Evolutionary conservation across 2,797 vertebrate genomes (phyloP), one percentile per base, ranked within the genome.

Genomic region (Brachyalestes nurse): DNA sequence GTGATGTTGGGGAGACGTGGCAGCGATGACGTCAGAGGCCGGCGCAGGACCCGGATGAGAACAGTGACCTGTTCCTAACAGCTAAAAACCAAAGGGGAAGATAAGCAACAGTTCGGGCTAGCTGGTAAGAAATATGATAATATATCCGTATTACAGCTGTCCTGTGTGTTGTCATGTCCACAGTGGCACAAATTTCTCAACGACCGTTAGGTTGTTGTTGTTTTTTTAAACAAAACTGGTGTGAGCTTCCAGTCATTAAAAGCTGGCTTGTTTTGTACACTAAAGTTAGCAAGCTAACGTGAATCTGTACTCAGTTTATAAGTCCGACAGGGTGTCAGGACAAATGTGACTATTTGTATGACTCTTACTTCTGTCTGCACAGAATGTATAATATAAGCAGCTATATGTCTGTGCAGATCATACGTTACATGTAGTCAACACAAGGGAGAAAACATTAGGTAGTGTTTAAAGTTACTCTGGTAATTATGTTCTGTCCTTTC

Each of bases 1-100:
- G 23, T 65, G 2, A 78, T 42, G 25, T 13, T 34, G n/a, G 74
- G 84, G 60, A 61, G 84, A 92, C 91, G 90, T 93, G 90, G 90
- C 65, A n/a, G 3, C 89, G 86, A 55, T 90, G 90, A 93, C 89
- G 90, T 91, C 62, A 67, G 28, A 8, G 28, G 73, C 61, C 10
- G 21, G 13, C 5, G n/a, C 38, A 67, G 75, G 58, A 84, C 87
- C 86, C 89, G 87, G 88, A 90, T 88, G 60, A 69, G 57, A 21
- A 57, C 42, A 23, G 23, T 53, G 55, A 70, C 65, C 57, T 58
- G 28, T 69, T 61, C 65, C 67, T 34, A 13, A 77, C 47, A 58
- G 23, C 34, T 1, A 2, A 47, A 73, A 47, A 76, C n/a, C 40
- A 67, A 66, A 79, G 62, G 21, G 34, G 61, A 60, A 79, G 74